Conservation (phyloP, 2,113 vertebrate genomes). For the Podarcis muralis region DNA sequence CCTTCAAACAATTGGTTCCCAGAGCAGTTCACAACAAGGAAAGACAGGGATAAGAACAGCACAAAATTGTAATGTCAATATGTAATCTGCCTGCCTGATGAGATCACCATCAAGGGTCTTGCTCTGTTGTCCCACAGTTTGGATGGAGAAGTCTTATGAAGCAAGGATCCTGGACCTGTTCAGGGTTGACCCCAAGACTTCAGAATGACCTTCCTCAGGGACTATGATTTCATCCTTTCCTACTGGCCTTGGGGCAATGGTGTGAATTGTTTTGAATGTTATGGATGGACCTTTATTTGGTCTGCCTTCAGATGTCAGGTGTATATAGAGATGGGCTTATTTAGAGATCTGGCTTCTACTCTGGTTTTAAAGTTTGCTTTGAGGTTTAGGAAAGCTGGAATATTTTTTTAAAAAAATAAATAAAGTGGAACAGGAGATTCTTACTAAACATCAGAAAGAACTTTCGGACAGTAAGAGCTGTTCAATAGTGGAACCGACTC, state of each 20-base stretch:
- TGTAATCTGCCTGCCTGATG: too few species aligned
- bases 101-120: too few species aligned
- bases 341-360: background rate
- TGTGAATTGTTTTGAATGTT: background rate
- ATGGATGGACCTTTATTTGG: background rate
- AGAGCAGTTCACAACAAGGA: too few species aligned
- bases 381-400: background rate
- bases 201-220: background rate
- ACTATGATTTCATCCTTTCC: background rate
- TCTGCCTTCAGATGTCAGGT: background rate
- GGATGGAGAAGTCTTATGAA: background rate
- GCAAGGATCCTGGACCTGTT: background rate
- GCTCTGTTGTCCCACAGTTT: background rate
- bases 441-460: too few species aligned
- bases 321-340: background rate
- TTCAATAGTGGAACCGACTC: too few species aligned
- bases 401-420: too few species aligned
- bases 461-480: too few species aligned
- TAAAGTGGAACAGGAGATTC: too few species aligned
- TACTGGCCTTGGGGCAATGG: background rate
- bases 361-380: background rate
- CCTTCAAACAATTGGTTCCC: too few species aligned
- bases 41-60: too few species aligned
- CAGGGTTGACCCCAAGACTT: background rate
- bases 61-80: too few species aligned